Conservation (phyloP, 2,888 invertebrate species). For the Phyllotreta striolata region DNA sequence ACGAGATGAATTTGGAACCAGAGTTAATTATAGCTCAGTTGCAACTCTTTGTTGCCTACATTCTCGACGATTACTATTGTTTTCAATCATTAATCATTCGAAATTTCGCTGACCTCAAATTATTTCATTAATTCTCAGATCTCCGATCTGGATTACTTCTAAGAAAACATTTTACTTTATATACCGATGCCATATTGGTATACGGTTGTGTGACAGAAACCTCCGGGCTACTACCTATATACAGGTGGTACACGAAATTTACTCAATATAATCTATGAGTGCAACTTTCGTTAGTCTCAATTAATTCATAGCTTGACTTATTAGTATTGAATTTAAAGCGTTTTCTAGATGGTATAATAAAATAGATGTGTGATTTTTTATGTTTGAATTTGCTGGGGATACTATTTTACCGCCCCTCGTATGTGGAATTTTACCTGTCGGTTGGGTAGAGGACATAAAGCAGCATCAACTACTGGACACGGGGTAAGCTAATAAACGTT, state of each 20-base stretch:
- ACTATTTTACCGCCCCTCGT: not conserved
- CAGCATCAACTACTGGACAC: constrained; percentile 1
- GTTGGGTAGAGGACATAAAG: not conserved
- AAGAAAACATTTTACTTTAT: constrained; percentile 31
- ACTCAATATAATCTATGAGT: no score
- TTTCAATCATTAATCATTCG: constrained; percentile 40
- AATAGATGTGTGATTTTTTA: no score
- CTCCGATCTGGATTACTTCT: constrained; percentile 30
- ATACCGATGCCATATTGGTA: constrained; percentile 21
- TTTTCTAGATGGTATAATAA: not conserved
- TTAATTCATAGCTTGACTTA: not conserved
- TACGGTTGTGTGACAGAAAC: constrained; percentile 20
- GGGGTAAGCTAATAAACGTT: constrained; percentile 1
- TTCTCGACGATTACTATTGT: constrained; percentile 41
- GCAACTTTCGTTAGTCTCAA: no score
- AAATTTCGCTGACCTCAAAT: constrained; percentile 39
- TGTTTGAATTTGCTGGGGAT: no score
- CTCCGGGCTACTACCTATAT: constrained; percentile 7
- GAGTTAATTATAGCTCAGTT: constrained; percentile 41
- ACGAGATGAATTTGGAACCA: constrained; percentile 38
- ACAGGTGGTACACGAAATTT: constrained; percentile 6
- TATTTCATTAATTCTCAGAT: constrained; percentile 36
- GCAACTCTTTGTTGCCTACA: constrained; percentile 40
- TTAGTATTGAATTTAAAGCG: not conserved
- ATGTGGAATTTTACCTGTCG: constrained; percentile 11